Base-by-base conservation (phyloP, 2,888 invertebrate species). In the Carabus problematicus region DNA sequence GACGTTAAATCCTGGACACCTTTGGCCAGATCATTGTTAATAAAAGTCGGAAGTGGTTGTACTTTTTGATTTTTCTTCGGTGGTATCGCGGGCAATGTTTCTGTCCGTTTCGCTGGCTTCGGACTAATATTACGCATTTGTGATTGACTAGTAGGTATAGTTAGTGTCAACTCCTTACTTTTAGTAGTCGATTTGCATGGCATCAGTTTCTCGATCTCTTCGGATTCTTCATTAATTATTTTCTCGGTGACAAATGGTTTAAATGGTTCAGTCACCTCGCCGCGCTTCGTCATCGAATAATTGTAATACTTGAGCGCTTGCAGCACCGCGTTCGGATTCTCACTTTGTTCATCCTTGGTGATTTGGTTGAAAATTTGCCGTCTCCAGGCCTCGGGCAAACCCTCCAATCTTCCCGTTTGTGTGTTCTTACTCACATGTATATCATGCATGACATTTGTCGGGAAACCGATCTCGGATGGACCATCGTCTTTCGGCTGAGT, bases 301-400 rank as follows among this genome's bases (percentile, higher is more conserved):
- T 94, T 93, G 79, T 95, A 95, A 79, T 91, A 94, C 77, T 94
- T 94, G 63, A 97, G 88, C 29, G 97, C 97, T 78, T 94, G 93
- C 67, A 95, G 88, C 1, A 95, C 95, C 43, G 95, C 95, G 76
- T 90, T 89, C 1, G 97, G 97, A 83, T 97, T 94, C 76, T 94
- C 89, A 79, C 91, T 88, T 81, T 95, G 94, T 79, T 96, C 96
- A 47, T 90, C 91, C 75, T 91, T 88, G 43, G 94, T 91, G 73
- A 97, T 93, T 79, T 94, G 92, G 12, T 91, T 88, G 76, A 93
- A 89, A 74, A 97, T 85, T 63, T 94, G 85, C 59, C 90, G 84
- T 69, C 90, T 83, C 95, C 95, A 95, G 39, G 93, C 87, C 41
- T 88, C 86, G 0, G 97, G 97, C 54, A 97, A 83, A 0, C 97